Evolutionary conservation across 2,888 invertebrate genomes (phyloP).

Genomic region (Aphrophora alni): DNA sequence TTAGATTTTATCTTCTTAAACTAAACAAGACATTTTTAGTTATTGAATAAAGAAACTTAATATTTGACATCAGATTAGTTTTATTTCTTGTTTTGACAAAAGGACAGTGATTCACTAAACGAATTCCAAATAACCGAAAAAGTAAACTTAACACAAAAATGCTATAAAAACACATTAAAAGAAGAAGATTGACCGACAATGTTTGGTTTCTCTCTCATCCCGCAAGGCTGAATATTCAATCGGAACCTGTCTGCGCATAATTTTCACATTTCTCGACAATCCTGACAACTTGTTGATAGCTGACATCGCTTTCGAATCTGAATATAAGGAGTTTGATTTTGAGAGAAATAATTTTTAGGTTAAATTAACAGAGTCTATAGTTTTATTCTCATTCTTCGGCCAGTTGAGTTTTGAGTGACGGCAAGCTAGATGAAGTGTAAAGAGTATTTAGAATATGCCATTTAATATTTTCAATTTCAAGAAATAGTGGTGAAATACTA

Average conservation of each 20-base stretch:
- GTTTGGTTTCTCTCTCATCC: too few relatives aligned
- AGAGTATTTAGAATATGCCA: too few relatives aligned
- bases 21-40: too few relatives aligned
- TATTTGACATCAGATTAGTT: too few relatives aligned
- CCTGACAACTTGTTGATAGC: not conserved
- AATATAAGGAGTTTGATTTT: not conserved
- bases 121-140: not conserved
- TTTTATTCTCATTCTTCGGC: not conserved
- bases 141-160: not conserved
- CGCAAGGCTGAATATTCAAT: not conserved
- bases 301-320: not conserved
- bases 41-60: too few relatives aligned
- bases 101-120: not conserved
- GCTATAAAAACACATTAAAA: not conserved
- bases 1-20: too few relatives aligned
- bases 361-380: not conserved
- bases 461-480: too few relatives aligned
- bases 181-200: not conserved
- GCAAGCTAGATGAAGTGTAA: too few relatives aligned
- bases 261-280: conserved; percentile 9
- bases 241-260: not conserved
- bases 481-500: too few relatives aligned
- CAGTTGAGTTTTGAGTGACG: too few relatives aligned
- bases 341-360: not conserved
- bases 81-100: too few relatives aligned